These are phyloP conservation scores for Toxotes jaculatrix DNA, from an alignment of 2,113 vertebrate species.

Conservation along the genomic window DNA sequence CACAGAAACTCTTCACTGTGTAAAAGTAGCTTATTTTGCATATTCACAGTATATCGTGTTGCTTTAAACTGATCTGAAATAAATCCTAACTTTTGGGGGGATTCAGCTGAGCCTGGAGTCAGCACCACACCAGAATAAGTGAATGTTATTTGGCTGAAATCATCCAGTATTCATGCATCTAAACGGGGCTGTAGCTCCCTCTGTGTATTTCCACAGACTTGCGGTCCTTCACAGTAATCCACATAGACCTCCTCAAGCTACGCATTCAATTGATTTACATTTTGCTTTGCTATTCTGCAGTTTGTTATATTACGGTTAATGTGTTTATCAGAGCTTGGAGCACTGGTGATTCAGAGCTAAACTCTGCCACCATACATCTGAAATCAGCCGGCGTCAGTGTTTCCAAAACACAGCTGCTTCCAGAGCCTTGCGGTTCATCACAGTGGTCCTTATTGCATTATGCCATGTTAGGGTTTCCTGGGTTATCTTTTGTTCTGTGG, in stretches of 20 bases:
- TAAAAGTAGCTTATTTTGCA: neutral
- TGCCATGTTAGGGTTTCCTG: conserved; percentile 2
- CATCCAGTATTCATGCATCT: neutral
- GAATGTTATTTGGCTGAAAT: conserved; percentile 27
- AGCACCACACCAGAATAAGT: conserved; percentile 10
- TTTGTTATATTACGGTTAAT: conserved; percentile 12
- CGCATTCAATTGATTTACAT: neutral
- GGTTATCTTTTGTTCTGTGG: conserved; percentile 21
- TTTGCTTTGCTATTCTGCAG: conserved; percentile 27
- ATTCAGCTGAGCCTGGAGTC: conserved; percentile 19
- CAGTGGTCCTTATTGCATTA: conserved; percentile 15
- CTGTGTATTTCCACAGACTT: conserved; percentile 21
- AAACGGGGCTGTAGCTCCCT: neutral
- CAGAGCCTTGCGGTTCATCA: conserved; percentile 1
- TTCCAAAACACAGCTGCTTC: conserved; percentile 40
- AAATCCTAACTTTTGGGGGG: neutral
- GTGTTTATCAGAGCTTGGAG: conserved; percentile 16
- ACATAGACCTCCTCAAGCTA: neutral
- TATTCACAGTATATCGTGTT: conserved; percentile 27
- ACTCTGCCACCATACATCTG: neutral
- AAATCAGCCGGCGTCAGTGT: neutral
- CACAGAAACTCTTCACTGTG: too few relatives aligned
- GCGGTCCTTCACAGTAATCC: conserved; percentile 28
- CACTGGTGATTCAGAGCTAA: neutral
- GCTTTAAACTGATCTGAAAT: conserved; percentile 12